Conservation (phyloP, 2,113 vertebrate genomes). For the Typhlomys cinereus region DNA sequence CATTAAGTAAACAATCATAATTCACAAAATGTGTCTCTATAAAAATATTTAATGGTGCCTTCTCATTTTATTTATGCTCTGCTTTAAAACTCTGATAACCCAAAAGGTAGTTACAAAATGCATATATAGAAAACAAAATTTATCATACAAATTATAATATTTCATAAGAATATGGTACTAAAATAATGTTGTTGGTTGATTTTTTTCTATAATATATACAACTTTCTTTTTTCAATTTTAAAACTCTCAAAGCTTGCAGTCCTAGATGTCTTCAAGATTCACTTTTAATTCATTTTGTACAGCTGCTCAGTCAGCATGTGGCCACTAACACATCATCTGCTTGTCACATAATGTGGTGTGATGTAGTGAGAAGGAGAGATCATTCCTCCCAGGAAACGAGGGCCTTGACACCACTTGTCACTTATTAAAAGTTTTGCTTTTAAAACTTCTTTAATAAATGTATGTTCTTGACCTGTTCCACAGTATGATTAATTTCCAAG, state of each 20-base stretch:
- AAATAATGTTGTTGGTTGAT: background rate
- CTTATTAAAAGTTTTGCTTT: constrained; percentile 50
- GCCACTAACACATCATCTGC: constrained; percentile 48
- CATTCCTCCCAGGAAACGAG: constrained; percentile 47
- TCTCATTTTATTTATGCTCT: background rate
- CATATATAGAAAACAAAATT: background rate
- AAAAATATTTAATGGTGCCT: background rate
- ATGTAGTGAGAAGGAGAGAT: constrained; percentile 46
- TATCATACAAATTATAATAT: background rate
- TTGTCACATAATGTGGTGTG: constrained; percentile 55
- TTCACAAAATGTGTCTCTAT: background rate
- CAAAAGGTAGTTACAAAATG: background rate
- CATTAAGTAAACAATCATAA: background rate
- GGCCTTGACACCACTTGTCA: constrained; percentile 51
- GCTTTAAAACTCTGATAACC: background rate
- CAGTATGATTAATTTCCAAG: constrained; percentile 25
- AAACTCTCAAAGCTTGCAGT: background rate
- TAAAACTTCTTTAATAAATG: constrained; percentile 52
- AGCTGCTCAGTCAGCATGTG: constrained; percentile 75
- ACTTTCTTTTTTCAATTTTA: constrained; percentile 16
- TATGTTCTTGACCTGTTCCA: background rate
- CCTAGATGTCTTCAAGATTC: constrained; percentile 19
- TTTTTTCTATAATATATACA: background rate
- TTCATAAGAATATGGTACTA: background rate
- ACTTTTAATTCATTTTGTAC: constrained; percentile 63